phyloP scores from a whole-genome alignment of 2,797 vertebrate species.

The Erithacus rubecula region DNA sequence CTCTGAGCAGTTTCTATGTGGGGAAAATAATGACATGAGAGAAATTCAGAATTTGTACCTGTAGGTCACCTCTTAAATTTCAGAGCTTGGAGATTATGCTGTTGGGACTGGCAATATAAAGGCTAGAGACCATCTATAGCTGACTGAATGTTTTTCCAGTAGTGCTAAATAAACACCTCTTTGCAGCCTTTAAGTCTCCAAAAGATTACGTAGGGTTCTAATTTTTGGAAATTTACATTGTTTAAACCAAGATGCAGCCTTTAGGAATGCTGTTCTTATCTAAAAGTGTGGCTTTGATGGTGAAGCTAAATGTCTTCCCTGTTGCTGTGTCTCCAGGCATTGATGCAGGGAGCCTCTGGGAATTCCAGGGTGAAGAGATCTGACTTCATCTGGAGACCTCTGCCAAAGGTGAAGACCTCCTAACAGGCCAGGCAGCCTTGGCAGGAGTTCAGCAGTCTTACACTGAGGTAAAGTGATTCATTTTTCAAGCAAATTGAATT shows the following conservation, averaged over 20 bases:
- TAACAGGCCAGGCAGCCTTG: neutral
- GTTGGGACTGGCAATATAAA: neutral
- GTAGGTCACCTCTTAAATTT: neutral
- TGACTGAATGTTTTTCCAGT: neutral
- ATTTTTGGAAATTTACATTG: neutral
- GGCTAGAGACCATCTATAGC: neutral
- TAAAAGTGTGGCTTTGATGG: neutral
- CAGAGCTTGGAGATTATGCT: neutral
- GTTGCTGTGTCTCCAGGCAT: constrained; percentile 20
- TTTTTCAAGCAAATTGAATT: neutral
- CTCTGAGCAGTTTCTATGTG: neutral
- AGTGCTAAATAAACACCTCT: neutral
- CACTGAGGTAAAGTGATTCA: neutral
- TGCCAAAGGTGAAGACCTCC: neutral
- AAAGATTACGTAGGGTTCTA: neutral
- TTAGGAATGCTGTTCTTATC: neutral
- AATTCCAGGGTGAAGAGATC: neutral
- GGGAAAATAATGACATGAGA: neutral
- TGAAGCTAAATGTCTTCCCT: neutral
- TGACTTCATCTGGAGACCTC: neutral
- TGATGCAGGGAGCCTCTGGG: neutral
- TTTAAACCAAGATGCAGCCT: neutral
- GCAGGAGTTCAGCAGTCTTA: neutral
- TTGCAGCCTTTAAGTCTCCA: neutral
- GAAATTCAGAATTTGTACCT: neutral